Evolutionary conservation across 2,797 vertebrate genomes (phyloP), one percentile per base, ranked within the genome.

Genomic region (Neoniphon sammara): DNA sequence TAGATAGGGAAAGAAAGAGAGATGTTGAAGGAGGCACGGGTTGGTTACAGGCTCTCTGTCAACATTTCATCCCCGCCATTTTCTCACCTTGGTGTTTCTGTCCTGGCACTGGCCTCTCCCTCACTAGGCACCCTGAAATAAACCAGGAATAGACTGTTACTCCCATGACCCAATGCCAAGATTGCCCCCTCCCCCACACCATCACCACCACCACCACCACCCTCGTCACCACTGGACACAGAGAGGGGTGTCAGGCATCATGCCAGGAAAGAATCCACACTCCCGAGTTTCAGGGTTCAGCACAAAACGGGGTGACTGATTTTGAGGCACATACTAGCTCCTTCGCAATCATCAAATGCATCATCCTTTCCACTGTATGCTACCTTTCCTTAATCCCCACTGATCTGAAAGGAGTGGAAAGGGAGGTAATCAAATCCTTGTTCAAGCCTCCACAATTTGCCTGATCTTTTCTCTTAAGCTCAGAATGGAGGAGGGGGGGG

Each of bases 61-160:
- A 68, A 59, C 67, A 74, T 70, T 31, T 20, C 2, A 0, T 68
- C n/a, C 55, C 21, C 42, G 54, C 76, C 21, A 58, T 66, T 88
- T 88, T 89, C 96, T 97, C 94, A 98, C 97, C 97, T 98, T 86
- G 96, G 93, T 77, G 96, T 93, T 91, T 98, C 97, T 82, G 94
- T 94, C 94, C 96, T 96, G 94, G 96, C 96, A 90, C 96, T 97
- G 93, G 97, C 95, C 93, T 98, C 97, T 69, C 95, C 96, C 94
- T 98, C 97, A 92, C 94, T 97, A 91, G 96, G 97, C 92, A 97
- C 96, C 96, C 97, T 98, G 94, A 96, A 96, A 93, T 93, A 93
- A 90, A 91, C 31, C 84, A 85, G 70, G 56, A 82, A 88, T 12
- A 90, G 39, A 88, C 55, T 0, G 66, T 90, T 89, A 93, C 69